A percentile compares a stretch with the other conserved stretches of the same genome.
phyloP scores from a whole-genome alignment of 2,797 vertebrate genomes.

The Chanos chanos region DNA sequence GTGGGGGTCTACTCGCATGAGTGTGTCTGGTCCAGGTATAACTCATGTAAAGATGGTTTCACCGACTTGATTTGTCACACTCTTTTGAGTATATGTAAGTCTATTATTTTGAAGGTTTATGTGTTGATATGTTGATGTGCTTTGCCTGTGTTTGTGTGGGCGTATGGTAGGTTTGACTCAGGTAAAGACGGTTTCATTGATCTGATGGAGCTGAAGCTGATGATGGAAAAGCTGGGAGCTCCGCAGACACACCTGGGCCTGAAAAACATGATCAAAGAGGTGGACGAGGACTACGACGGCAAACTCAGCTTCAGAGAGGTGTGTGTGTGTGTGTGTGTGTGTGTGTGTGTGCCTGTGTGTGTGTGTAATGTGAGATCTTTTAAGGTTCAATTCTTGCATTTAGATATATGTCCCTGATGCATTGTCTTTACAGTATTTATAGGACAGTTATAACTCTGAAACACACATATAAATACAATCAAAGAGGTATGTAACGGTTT shows the following conservation, averaged over 20 bases:
- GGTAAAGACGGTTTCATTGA: constrained; percentile 78
- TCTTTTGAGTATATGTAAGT: not conserved
- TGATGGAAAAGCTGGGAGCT: constrained; percentile 94
- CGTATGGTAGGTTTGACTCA: constrained; percentile 27
- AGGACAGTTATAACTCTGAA: too few species aligned
- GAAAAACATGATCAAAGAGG: constrained; percentile 96
- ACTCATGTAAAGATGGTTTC: too few species aligned
- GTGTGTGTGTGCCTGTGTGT: too few species aligned
- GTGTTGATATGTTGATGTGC: not conserved
- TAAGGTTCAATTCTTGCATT: too few species aligned
- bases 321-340: not conserved
- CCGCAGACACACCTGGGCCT: constrained; percentile 90
- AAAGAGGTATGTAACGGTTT: too few species aligned
- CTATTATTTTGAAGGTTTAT: not conserved
- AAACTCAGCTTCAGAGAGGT: constrained; percentile 65
- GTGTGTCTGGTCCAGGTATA: too few species aligned
- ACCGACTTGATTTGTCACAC: too few species aligned
- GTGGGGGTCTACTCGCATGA: not conserved
- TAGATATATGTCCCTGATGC: too few species aligned
- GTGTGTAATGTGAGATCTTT: too few species aligned
- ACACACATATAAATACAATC: too few species aligned
- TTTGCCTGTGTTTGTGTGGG: not conserved
- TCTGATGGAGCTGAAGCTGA: constrained; percentile 93
- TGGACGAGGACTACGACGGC: constrained; percentile 90
- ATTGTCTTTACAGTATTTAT: too few species aligned